Evolutionary conservation across 2,797 vertebrate genomes (phyloP).

Genomic region (Gymnocypris eckloni): DNA sequence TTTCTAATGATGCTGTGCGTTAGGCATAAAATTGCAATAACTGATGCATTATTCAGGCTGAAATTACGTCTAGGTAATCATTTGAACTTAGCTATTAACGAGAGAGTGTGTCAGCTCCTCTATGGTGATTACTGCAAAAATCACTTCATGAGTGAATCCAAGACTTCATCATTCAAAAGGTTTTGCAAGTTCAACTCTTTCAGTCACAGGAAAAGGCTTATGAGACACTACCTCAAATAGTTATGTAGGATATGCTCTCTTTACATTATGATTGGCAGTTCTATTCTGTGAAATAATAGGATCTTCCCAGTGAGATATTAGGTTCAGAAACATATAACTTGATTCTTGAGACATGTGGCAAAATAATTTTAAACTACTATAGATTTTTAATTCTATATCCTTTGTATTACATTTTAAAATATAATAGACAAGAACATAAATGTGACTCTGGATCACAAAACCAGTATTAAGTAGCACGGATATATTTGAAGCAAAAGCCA

Average conservation of each 20-base stretch:
- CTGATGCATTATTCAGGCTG: conserved; percentile 73
- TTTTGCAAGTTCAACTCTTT: conserved; percentile 11
- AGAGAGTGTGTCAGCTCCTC: conserved; percentile 57
- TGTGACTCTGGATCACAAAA: no score
- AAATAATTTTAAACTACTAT: not conserved
- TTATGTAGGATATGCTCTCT: not conserved
- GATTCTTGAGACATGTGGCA: not conserved
- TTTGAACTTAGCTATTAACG: conserved; percentile 63
- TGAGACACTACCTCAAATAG: not conserved
- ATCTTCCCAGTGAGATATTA: not conserved
- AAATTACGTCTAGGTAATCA: conserved; percentile 70
- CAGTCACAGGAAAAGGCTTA: not conserved
- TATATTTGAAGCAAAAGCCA: no score
- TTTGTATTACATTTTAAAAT: no score
- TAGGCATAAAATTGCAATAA: conserved; percentile 71
- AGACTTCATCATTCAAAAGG: conserved; percentile 32
- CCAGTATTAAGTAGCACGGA: no score
- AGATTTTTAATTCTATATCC: not conserved
- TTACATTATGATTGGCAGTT: not conserved
- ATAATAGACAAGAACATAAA: no score
- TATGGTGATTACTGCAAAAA: conserved; percentile 43
- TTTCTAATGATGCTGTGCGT: conserved; percentile 65
- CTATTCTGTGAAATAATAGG: not conserved
- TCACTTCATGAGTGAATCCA: conserved; percentile 10
- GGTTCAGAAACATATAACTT: not conserved